Evolutionary conservation across 1,140 invertebrate species (phyloP).

Genomic region (Drosophila eugracilis): DNA sequence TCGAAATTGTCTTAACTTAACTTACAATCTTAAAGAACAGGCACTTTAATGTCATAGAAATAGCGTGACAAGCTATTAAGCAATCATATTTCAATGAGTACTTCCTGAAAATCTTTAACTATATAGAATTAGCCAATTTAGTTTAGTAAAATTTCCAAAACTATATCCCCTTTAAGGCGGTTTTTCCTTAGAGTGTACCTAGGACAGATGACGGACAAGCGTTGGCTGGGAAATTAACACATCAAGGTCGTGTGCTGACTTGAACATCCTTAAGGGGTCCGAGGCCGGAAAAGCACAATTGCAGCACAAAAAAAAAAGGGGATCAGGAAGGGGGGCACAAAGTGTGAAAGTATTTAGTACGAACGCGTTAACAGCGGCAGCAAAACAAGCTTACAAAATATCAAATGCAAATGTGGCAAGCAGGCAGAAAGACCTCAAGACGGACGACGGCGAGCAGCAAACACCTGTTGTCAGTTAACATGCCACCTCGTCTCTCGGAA

Average conservation of each 20-base stretch:
- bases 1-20: too few relatives aligned
- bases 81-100: too few relatives aligned
- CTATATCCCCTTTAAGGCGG: not conserved
- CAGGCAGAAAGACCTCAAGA: conserved; percentile 29
- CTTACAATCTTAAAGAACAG: too few relatives aligned
- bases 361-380: conserved; percentile 60
- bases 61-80: too few relatives aligned
- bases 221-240: conserved; percentile 75
- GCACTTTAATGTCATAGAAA: too few relatives aligned
- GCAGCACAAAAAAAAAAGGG: conserved; percentile 25
- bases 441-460: conserved; percentile 26
- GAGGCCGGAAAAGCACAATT: conserved; percentile 67
- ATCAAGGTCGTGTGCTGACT: conserved; percentile 72
- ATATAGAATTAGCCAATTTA: too few relatives aligned
- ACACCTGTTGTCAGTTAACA: conserved; percentile 73
- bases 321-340: conserved; percentile 27
- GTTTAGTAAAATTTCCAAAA: not conserved
- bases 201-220: conserved; percentile 10
- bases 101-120: too few relatives aligned
- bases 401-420: conserved; percentile 70
- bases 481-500: conserved; percentile 33
- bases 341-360: conserved; percentile 80
- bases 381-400: conserved; percentile 53
- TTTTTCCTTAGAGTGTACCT: conserved; percentile 50
- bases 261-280: conserved; percentile 42